phyloP scores from a whole-genome alignment of 2,113 vertebrate species.

The Chaetorhynchus papuensis region DNA sequence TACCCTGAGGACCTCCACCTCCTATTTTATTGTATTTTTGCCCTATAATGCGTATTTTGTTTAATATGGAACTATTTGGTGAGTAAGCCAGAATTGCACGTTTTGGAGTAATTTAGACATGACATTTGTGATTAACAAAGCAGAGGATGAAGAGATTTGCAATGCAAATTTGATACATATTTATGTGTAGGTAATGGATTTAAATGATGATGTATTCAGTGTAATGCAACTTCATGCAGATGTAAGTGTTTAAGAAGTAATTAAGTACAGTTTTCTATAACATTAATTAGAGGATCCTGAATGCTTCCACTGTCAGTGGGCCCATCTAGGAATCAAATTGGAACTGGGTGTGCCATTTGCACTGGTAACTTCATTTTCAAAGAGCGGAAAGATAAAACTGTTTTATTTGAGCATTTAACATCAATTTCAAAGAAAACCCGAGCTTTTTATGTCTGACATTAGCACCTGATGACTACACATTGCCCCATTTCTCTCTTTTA shows the following conservation, averaged over 20 bases:
- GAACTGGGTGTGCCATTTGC: neutral
- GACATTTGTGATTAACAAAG: neutral
- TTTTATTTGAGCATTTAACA: neutral
- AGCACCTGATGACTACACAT: neutral
- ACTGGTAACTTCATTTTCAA: neutral
- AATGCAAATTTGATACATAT: neutral
- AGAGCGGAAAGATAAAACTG: neutral
- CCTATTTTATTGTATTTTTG: neutral
- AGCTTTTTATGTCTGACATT: neutral
- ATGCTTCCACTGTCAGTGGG: neutral
- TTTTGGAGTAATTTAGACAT: neutral
- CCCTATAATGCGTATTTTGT: neutral
- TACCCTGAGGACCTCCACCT: neutral
- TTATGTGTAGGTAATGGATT: neutral
- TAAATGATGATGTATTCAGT: neutral
- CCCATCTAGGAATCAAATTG: neutral
- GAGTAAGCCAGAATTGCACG: neutral
- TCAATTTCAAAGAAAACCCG: neutral
- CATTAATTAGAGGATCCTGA: slow-evolving; percentile 12
- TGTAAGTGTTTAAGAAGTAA: neutral
- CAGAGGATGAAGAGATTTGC: neutral
- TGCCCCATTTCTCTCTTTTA: neutral
- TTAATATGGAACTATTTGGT: neutral
- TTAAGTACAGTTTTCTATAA: neutral
- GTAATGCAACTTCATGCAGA: slow-evolving; percentile 32